Evolutionary conservation across 2,888 invertebrate species (phyloP), one percentile per base, ranked within the genome.

Genomic region (Tachina grossa): DNA sequence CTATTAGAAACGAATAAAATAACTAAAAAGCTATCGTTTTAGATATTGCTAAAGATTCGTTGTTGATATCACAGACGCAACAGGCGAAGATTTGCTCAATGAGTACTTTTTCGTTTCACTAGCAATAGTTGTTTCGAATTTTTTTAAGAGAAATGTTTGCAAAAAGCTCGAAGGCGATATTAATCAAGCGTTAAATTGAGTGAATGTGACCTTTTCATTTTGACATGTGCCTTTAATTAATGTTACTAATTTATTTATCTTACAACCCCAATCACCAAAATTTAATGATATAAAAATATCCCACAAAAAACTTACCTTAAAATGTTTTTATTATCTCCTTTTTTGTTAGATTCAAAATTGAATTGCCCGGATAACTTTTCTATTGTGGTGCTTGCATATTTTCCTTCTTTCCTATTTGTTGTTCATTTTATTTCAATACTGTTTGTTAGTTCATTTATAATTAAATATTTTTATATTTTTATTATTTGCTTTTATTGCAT

Each of bases 281-380:
- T 59, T 47, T 9, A 63, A 53, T 19, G 55, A 47, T 31, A 13
- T 49, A 47, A 16, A 41, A 13, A 63, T n/a, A 4, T 22, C 31
- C 10, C 43, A 16, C 22, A 9, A 14, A 45, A 16, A 41, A 65
- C 82, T 83, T 71, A 83, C 82, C 82, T 83, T 74, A 57, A 65
- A 76, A 76, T 16, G 10, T 63, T 61, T 49, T 14, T 43, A 45
- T 47, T 53, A 31, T 31, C 31, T 31, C 31, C 6, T 45, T 71
- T 41, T 53, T 66, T 16, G n/a, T 51, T 51, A 57, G n/a, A 59
- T 8, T 49, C 22, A 43, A 57, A 31, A 65, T 51, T 31, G 59
- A 74, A 45, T 59, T 49, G 22, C 39, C 11, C 14, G 43, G 16
- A 75, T 39, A 51, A 82, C 16, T n/a, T 31, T 51, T 9, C 31